phyloP scores from a whole-genome alignment of 1,140 invertebrate genomes.

The Temnothorax longispinosus region DNA sequence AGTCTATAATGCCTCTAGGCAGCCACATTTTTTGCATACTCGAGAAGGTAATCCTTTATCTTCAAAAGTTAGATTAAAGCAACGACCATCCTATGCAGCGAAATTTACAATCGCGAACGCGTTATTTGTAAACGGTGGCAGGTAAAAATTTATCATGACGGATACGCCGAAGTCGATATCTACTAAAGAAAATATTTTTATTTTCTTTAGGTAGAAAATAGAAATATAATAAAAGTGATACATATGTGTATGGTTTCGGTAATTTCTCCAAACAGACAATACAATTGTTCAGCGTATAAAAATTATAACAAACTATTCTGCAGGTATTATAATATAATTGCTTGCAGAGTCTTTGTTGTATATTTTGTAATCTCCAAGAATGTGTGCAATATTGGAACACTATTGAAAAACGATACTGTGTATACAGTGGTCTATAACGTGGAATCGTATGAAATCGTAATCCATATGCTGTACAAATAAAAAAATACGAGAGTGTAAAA shows the following conservation, averaged over 20 bases:
- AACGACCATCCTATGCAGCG: background rate
- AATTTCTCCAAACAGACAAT: background rate
- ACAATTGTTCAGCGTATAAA: too few relatives aligned
- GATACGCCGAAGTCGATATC: background rate
- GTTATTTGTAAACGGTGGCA: background rate
- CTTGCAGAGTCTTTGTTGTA: background rate
- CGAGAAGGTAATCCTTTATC: constrained; percentile 59
- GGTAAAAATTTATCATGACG: background rate
- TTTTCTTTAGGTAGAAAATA: too few relatives aligned
- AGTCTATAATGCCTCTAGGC: constrained; percentile 65
- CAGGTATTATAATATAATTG: constrained; percentile 15
- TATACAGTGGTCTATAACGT: constrained; percentile 18
- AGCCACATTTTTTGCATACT: constrained; percentile 53
- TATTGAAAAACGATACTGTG: constrained; percentile 37
- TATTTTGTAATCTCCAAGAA: constrained; percentile 34
- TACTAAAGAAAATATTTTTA: too few relatives aligned
- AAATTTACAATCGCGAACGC: constrained; percentile 23
- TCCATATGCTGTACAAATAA: constrained; percentile 24
- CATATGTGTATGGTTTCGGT: too few relatives aligned
- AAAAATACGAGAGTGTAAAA: constrained; percentile 23
- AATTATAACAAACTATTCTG: background rate
- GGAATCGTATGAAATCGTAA: constrained; percentile 32
- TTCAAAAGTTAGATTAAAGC: constrained; percentile 61
- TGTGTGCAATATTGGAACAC: constrained; percentile 27
- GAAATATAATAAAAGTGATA: background rate